These are phyloP conservation scores for Plebejus melissa DNA, from an alignment of 2,888 invertebrate species.

Conservation along the genomic window DNA sequence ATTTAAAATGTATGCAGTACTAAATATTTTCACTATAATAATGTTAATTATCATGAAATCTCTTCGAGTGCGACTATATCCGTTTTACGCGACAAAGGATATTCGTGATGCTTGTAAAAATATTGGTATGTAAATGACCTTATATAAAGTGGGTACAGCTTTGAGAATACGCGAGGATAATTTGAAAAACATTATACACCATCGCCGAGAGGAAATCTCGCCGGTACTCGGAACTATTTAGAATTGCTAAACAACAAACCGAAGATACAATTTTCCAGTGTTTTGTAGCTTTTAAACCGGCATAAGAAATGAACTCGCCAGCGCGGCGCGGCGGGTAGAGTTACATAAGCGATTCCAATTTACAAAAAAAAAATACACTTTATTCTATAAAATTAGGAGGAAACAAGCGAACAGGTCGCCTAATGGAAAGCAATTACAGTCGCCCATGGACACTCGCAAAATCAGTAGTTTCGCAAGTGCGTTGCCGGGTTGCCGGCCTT, in stretches of 20 bases:
- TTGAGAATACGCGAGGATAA: not conserved
- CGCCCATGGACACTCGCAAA: too few species aligned
- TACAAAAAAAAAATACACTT: not conserved
- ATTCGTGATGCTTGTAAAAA: too few species aligned
- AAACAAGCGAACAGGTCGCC: too few species aligned
- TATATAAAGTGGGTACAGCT: not conserved
- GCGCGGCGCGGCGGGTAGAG: not conserved
- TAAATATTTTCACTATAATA: too few species aligned
- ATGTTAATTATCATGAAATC: too few species aligned
- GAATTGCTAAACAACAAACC: conserved; percentile 14
- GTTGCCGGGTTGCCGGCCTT: too few species aligned
- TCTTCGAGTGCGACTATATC: too few species aligned
- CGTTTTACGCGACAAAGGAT: too few species aligned
- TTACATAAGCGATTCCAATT: not conserved
- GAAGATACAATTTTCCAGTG: conserved; percentile 15
- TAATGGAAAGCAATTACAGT: too few species aligned
- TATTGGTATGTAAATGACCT: not conserved
- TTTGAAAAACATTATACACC: conserved; percentile 11
- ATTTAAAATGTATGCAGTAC: too few species aligned
- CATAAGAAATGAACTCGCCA: not conserved
- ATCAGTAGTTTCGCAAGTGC: too few species aligned
- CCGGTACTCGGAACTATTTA: conserved; percentile 8
- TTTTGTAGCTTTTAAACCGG: conserved; percentile 11
- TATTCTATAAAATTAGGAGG: too few species aligned
- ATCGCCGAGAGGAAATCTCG: conserved; percentile 10